Percentiles rank a stretch among this genome's conserved stretches.
These are phyloP conservation scores for Pedicia rivosa DNA, from an alignment of 2,888 invertebrate genomes.

Conservation along the genomic window DNA sequence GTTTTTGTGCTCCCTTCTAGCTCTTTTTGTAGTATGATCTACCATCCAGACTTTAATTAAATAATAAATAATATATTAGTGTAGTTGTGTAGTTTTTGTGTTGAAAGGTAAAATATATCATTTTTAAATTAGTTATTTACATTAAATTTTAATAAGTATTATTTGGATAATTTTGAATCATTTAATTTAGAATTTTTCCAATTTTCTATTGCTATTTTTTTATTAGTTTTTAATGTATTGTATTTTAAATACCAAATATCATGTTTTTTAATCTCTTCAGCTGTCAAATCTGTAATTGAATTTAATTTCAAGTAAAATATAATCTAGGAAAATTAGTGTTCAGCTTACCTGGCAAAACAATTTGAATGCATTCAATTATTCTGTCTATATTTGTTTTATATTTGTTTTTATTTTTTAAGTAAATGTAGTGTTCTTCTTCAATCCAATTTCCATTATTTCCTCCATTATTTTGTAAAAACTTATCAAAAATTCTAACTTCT, in stretches of 20 bases:
- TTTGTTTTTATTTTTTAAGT: slow-evolving; percentile 28
- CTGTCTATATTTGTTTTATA: slow-evolving; percentile 10
- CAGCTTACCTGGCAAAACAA: slow-evolving; percentile 1
- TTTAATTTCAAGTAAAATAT: slow-evolving; percentile 11
- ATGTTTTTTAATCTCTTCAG: slow-evolving; percentile 30
- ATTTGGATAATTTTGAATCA: too few relatives aligned
- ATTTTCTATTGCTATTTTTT: slow-evolving; percentile 26
- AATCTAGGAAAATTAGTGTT: background rate
- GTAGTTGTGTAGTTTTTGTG: too few relatives aligned
- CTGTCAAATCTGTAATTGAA: slow-evolving; percentile 19
- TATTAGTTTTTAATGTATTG: slow-evolving; percentile 27
- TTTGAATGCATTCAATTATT: slow-evolving; percentile 1
- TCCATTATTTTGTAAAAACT: slow-evolving; percentile 33
- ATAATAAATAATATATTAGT: too few relatives aligned
- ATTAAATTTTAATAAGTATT: too few relatives aligned
- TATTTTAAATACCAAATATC: slow-evolving; percentile 35
- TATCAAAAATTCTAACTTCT: slow-evolving; percentile 38
- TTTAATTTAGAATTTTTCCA: slow-evolving; percentile 28
- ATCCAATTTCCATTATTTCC: slow-evolving; percentile 41
- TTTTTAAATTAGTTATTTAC: too few relatives aligned
- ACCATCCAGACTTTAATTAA: too few relatives aligned
- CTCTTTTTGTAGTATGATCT: too few relatives aligned
- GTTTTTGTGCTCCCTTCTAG: too few relatives aligned
- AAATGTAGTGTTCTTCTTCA: slow-evolving; percentile 37
- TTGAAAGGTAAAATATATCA: too few relatives aligned